Conservation (phyloP, 2,888 invertebrate genomes). For the Trachelus tabidus region DNA sequence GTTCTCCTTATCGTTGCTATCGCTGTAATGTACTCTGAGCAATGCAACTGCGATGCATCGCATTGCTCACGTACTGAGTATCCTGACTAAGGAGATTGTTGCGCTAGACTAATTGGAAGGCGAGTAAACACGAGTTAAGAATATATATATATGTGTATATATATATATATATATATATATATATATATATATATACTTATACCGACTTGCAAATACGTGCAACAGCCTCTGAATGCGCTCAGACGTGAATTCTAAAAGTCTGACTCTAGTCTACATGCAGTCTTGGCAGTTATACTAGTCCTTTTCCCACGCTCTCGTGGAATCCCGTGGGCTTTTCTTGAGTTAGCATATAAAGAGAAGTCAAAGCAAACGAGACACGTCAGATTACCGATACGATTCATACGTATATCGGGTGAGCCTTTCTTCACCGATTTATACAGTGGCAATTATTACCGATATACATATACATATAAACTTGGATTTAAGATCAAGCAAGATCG, state of each 20-base stretch:
- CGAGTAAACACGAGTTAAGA: neutral
- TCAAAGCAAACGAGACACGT: neutral
- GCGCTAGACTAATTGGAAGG: neutral
- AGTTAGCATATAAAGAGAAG: neutral
- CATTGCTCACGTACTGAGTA: neutral
- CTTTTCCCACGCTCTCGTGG: neutral
- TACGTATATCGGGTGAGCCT: neutral
- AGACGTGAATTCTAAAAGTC: neutral
- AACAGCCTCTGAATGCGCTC: neutral
- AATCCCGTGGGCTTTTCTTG: neutral
- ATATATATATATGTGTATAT: too few relatives aligned
- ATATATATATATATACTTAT: too few relatives aligned
- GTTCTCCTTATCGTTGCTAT: neutral
- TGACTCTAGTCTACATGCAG: neutral
- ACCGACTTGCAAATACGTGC: neutral
- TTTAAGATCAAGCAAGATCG: neutral
- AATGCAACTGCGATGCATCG: neutral
- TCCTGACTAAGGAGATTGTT: neutral
- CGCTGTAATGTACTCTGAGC: neutral
- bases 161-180: too few relatives aligned
- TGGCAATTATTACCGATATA: too few relatives aligned
- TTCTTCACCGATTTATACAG: neutral
- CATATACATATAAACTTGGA: neutral
- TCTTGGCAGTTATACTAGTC: neutral
- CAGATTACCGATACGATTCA: neutral